These are phyloP conservation scores for Caenorhabditis inopinata DNA, from an alignment of 1,140 invertebrate species.

Conservation along the genomic window DNA sequence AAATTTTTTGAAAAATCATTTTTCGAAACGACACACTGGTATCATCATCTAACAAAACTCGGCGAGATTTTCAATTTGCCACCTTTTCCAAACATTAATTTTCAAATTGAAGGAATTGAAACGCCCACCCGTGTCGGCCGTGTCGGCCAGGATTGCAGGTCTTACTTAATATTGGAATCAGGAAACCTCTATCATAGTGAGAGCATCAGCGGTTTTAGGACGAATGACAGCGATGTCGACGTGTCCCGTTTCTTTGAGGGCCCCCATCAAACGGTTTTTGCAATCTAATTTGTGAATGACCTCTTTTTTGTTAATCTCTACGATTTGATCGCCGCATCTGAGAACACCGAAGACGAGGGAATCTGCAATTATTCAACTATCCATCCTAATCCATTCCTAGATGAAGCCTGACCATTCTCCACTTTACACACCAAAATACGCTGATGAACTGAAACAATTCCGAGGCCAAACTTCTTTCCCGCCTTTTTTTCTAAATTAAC, in stretches of 20 bases:
- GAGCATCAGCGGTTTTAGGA: neutral
- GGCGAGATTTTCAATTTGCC: too few species aligned
- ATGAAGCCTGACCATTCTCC: neutral
- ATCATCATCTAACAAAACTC: too few species aligned
- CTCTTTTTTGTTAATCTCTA: neutral
- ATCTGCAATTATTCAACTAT: neutral
- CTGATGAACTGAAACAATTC: neutral
- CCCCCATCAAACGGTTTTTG: neutral
- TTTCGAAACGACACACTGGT: too few species aligned
- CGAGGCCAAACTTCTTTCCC: slow-evolving; percentile 5
- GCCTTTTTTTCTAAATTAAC: neutral
- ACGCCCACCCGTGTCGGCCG: too few species aligned
- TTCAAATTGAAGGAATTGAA: too few species aligned
- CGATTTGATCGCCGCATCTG: neutral
- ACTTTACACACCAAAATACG: neutral
- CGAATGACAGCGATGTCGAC: neutral
- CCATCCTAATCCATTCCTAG: neutral
- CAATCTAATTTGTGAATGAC: neutral
- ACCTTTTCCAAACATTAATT: too few species aligned
- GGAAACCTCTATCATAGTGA: neutral
- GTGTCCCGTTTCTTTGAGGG: neutral
- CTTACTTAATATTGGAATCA: too few species aligned
- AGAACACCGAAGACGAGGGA: neutral
- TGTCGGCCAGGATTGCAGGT: too few species aligned
- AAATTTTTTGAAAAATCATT: too few species aligned